Base-by-base conservation (phyloP, 2,113 vertebrate species). In the Prionailurus bengalensis region DNA sequence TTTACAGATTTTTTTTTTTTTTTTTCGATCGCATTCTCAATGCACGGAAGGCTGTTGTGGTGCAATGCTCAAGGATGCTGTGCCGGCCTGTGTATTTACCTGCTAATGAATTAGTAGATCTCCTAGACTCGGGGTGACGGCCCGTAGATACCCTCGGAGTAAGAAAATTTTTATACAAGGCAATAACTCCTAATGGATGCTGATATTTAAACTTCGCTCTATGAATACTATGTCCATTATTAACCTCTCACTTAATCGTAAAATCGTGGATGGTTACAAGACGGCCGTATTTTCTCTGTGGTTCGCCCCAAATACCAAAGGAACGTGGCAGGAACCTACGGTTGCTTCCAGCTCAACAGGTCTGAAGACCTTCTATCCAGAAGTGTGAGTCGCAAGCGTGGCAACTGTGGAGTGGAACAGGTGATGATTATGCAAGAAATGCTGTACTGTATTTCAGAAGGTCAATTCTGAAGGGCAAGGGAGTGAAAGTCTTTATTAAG, bases 381-480 rank as follows among this genome's bases (percentile, higher is more conserved):
- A 94, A 85, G 19, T 7, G 0, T 2, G 42, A 36, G 63, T 68
- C 48, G 8, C 9, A 15, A 51, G 55, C 1, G 1, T 61, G 31
- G 36, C 7, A 23, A 23, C 14, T 29, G 23, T 27, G n/a, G 1
- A 82, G 79, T 15, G 4, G 17, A 81, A 33, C 68, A 96, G 96
- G 97, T 97, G 95, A 61, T 12, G 10, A 51, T 9, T 58, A 74
- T 29, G 21, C 19, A 39, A 91, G 86, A 55, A 81, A 42, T 53
- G 53, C 42, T 23, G 14, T 1, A 14, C 92, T 36, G 97, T 48
- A 68, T 79, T 71, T 80, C 15, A 80, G 94, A 95, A 96, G 94
- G 76, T 96, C 90, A 53, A 45, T 33, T 70, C 36, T 10, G 84
- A 98, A 97, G 96, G 95, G 92, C 98, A 96, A 53, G 70, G 89